phyloP scores from a whole-genome alignment of 1,140 invertebrate species.

The Zaprionus lachaisei region DNA sequence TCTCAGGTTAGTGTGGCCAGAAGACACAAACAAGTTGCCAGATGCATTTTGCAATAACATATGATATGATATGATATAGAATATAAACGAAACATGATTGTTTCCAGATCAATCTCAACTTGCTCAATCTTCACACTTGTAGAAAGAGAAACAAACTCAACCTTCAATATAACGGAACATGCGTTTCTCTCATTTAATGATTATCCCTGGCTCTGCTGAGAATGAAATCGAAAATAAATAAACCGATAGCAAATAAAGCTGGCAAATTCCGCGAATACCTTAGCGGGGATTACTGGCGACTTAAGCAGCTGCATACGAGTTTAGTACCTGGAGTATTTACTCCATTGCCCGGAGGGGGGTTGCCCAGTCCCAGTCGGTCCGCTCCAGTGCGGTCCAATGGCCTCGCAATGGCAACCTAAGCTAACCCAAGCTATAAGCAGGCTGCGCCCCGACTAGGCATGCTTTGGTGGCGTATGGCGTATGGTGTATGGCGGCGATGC shows the following conservation, averaged over 20 bases:
- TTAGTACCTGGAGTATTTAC: too few species aligned
- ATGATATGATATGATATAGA: too few species aligned
- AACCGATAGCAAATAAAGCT: not conserved
- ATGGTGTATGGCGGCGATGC: not conserved
- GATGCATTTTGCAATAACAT: too few species aligned
- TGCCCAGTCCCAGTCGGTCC: not conserved
- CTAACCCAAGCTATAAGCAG: not conserved
- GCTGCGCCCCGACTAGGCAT: conserved; percentile 3
- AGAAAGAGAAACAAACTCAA: not conserved
- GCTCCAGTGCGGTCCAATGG: too few species aligned
- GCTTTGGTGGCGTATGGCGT: not conserved
- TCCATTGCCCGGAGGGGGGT: not conserved
- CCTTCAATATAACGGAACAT: not conserved
- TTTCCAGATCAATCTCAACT: not conserved
- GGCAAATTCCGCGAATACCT: not conserved
- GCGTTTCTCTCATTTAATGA: not conserved
- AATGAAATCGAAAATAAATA: conserved; percentile 2
- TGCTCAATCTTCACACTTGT: not conserved
- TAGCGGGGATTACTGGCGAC: too few species aligned
- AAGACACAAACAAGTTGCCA: too few species aligned
- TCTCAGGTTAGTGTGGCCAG: too few species aligned
- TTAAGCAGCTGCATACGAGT: not conserved
- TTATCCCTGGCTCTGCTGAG: not conserved
- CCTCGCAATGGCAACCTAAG: not conserved
- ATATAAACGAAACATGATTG: too few species aligned